These are phyloP conservation scores for Chrysocyon brachyurus DNA, from an alignment of 2,797 vertebrate genomes.

Conservation along the genomic window DNA sequence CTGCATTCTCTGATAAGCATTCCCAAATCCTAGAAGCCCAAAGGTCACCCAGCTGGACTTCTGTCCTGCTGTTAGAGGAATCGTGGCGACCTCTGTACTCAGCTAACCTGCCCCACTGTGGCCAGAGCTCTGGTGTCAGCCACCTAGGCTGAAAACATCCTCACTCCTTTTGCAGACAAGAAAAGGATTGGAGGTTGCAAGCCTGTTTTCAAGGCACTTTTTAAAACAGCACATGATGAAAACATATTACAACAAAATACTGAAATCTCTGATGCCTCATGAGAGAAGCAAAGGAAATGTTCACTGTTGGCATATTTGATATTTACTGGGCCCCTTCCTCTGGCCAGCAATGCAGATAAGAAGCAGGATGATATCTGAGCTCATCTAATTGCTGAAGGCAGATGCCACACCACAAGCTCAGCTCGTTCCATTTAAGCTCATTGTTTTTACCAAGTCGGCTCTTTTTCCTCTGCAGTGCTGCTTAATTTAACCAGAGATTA, in stretches of 20 bases:
- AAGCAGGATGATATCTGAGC: constrained; percentile 50
- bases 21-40: not conserved
- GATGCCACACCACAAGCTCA: not conserved
- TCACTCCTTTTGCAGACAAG: not conserved
- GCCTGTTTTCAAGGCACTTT: not conserved
- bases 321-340: not conserved
- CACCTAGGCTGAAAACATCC: accelerated
- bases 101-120: not conserved
- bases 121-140: not conserved
- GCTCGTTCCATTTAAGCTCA: not conserved
- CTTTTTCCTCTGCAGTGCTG: constrained; percentile 26
- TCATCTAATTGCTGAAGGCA: constrained; percentile 39
- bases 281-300: constrained; percentile 12
- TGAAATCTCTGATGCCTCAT: not conserved
- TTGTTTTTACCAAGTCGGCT: constrained; percentile 23
- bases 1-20: not conserved
- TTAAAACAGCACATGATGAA: not conserved
- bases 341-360: constrained; percentile 57
- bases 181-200: not conserved
- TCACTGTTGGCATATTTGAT: not conserved
- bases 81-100: not conserved
- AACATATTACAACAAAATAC: not conserved
- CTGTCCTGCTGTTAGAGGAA: not conserved
- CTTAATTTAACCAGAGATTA: constrained; percentile 31
- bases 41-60: not conserved